Conservation (phyloP, 2,888 invertebrate species). For the Ennomos quercinarius region DNA sequence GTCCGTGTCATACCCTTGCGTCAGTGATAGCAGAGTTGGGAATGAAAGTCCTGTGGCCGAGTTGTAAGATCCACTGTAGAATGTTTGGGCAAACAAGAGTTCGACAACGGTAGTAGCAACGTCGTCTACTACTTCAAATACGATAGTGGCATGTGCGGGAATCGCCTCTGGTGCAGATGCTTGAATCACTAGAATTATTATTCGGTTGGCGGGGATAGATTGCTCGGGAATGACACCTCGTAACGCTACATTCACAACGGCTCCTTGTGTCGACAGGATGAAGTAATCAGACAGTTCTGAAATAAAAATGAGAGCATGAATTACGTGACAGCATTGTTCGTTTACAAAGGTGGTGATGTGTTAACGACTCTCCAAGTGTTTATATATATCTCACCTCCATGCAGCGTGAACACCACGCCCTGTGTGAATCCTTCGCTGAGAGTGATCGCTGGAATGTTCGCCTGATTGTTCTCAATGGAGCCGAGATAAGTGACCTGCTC, state of each 20-base stretch:
- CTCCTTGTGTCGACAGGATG: slow-evolving; percentile 12
- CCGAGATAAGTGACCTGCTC: slow-evolving; percentile 46
- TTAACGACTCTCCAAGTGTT: too few relatives aligned
- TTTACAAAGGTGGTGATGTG: too few relatives aligned
- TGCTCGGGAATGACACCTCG: slow-evolving; percentile 42
- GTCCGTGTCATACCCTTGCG: slow-evolving; percentile 41
- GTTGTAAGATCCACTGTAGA: slow-evolving; percentile 47
- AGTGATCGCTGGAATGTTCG: slow-evolving; percentile 43
- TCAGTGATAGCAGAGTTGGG: slow-evolving; percentile 36
- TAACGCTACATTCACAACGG: slow-evolving; percentile 22
- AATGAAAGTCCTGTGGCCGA: slow-evolving; percentile 36
- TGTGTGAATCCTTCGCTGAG: slow-evolving; percentile 47
- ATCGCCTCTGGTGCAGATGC: slow-evolving; percentile 25
- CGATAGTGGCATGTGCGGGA: slow-evolving; percentile 26
- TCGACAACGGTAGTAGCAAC: slow-evolving; percentile 29
- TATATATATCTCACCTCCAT: slow-evolving; percentile 44
- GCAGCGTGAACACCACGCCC: slow-evolving; percentile 43
- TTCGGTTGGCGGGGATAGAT: slow-evolving; percentile 37
- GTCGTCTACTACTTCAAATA: slow-evolving; percentile 19
- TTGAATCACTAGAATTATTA: slow-evolving; percentile 29
- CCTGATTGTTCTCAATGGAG: slow-evolving; percentile 36
- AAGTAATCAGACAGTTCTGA: slow-evolving; percentile 26
- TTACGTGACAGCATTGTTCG: too few relatives aligned
- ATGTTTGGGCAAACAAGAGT: slow-evolving; percentile 42
- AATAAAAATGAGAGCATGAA: not conserved